Evolutionary conservation across 2,888 invertebrate genomes (phyloP), one percentile per base, ranked within the genome.

Genomic region (Drosophila maculinotata): DNA sequence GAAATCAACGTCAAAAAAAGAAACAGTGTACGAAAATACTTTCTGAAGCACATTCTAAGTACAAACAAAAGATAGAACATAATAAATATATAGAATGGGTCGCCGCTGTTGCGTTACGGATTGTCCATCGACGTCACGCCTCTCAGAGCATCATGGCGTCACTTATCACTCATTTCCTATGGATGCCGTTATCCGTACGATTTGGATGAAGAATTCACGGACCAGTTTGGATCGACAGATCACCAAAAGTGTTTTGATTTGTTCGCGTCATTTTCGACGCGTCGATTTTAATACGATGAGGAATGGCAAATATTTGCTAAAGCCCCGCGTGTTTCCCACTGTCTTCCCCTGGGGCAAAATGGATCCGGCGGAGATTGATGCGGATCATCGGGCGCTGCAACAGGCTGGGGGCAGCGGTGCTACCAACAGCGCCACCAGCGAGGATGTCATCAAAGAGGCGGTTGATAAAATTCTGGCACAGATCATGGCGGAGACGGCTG

Each of bases 111-210:
- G 90, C 64, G 89, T 91, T 23, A 79, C 84, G 31, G 89, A 89
- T 2, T 91, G 91, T 39, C 82, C 79, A 15, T 91, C 91, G 3
- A 90, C 89, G 17, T 91, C 91, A 12, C 86, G 89, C 6, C 69
- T 87, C 3, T 69, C 86, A 12, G 89, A 89, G 36, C 91, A 95
- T 88, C 92, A 93, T 73, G 95, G 95, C 67, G 94, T 96, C 30
- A 95, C 95, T 31, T 95, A 95, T 87, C 96, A 96, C 90, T 95
- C 95, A 80, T 94, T 95, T 84, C 96, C 96, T 1, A 93, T 94
- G 89, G 94, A 95, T 88, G 88, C 91, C 20, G 92, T 92, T 58
- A 92, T 94, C 58, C 92, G 94, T 54, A 92, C 93, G 45, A 93
- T 92, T 89, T 96, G 96, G 96, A 92, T 94, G 53, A 91, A 92